Conservation (phyloP, 1,140 invertebrate genomes). For the Manduca sexta region DNA sequence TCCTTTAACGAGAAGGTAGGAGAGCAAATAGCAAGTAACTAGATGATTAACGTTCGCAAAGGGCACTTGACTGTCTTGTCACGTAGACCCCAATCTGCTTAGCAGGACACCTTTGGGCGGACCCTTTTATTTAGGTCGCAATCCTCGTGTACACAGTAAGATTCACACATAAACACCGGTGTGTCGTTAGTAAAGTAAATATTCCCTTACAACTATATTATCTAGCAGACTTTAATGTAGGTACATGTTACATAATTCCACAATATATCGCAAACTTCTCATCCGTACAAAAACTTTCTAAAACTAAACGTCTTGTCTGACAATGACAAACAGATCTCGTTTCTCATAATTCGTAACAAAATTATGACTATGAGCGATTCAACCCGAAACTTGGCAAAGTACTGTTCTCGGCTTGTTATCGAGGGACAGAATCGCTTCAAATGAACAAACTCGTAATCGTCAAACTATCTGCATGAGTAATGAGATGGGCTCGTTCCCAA, state of each 20-base stretch:
- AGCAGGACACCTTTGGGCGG: conserved; percentile 43
- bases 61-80: conserved; percentile 38
- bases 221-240: no score
- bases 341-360: conserved; percentile 20
- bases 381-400: conserved; percentile 27
- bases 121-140: conserved; percentile 48
- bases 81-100: conserved; percentile 57
- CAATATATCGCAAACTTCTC: no score
- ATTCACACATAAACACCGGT: conserved; percentile 40
- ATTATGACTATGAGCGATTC: conserved; percentile 33
- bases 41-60: conserved; percentile 36
- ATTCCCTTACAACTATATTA: conserved; percentile 9
- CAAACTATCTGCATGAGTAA: conserved; percentile 39
- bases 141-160: conserved; percentile 40
- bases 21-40: not conserved
- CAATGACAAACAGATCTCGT: conserved; percentile 20
- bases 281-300: not conserved
- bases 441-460: conserved; percentile 35
- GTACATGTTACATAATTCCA: no score
- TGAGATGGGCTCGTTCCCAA: conserved; percentile 29
- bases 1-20: not conserved
- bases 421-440: conserved; percentile 31
- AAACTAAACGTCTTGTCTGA: conserved; percentile 6
- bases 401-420: conserved; percentile 24
- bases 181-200: conserved; percentile 17